Base-by-base conservation (phyloP, 2,888 invertebrate species). In the Anaspis maculata region DNA sequence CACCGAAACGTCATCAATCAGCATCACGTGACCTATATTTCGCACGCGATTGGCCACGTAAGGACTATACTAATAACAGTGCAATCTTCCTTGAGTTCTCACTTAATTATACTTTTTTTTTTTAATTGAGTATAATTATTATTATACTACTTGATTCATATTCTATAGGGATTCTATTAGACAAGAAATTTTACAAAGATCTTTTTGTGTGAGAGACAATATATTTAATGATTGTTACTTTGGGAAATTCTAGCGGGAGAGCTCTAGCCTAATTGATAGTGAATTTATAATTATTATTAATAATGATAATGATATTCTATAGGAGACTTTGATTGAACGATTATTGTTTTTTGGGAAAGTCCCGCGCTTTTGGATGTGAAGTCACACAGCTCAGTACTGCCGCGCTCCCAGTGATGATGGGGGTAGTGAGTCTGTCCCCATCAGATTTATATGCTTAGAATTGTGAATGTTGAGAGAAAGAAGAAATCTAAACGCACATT, bases 371-470 rank as follows among this genome's bases (percentile, higher is more conserved):
- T n/a, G n/a, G n/a, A n/a, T 9, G 19, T 19, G 19, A 19, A 50
- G 48, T 53, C 45, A 54, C 50, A 52, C 56, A 57, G 56, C 57
- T 58, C 56, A 50, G 55, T 54, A 57, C 58, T 58, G 59, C 57
- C 59, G 55, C 46, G 27, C 34, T 39, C 28, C 33, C 32, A n/a
- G 30, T 39, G 34, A 38, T 37, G 29, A 36, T 23, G 14, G 15
- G 13, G 2, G 3, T 9, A 5, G 3, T 15, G 15, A 15, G 24
- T n/a, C 6, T n/a, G n/a, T 25, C 6, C 12, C 10, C 12, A n/a
- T n/a, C n/a, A n/a, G n/a, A n/a, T n/a, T n/a, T n/a, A n/a, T n/a
- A 12, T 27, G 48, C 46, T 47, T 47, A 44, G 46, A 44, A 45
- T 34, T 38, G 44, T 45, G n/a, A n/a, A n/a, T 25, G 25, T n/a